Evolutionary conservation across 2,888 invertebrate species (phyloP).

Genomic region (Dolichopus griseipennis): DNA sequence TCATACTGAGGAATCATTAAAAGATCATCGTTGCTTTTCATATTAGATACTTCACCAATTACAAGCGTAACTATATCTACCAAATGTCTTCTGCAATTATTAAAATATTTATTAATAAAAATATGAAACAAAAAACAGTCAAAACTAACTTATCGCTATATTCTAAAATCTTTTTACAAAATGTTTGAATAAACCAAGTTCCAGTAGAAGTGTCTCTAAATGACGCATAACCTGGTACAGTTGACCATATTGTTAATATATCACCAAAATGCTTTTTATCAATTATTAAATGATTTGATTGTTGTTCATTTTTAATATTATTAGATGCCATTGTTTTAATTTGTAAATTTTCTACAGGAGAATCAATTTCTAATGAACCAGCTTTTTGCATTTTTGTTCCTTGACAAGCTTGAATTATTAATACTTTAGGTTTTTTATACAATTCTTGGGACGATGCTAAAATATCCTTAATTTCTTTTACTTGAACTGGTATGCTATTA

Average conservation of each 20-base stretch:
- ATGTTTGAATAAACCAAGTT: conserved; percentile 40
- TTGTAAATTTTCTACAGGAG: conserved; percentile 14
- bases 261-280: conserved; percentile 25
- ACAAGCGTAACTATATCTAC: conserved; percentile 34
- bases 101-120: background rate
- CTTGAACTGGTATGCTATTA: conserved; percentile 44
- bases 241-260: conserved; percentile 36
- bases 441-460: conserved; percentile 40
- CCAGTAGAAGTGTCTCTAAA: conserved; percentile 34
- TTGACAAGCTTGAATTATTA: conserved; percentile 53
- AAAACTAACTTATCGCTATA: conserved; percentile 28
- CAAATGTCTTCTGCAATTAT: conserved; percentile 30
- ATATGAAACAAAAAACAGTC: background rate
- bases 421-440: conserved; percentile 46
- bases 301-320: conserved; percentile 17
- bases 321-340: conserved; percentile 17
- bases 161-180: conserved; percentile 31
- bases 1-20: conserved; percentile 31
- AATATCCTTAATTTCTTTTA: conserved; percentile 44
- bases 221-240: conserved; percentile 35
- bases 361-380: conserved; percentile 13
- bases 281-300: background rate
- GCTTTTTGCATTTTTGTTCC: conserved; percentile 30
- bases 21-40: conserved; percentile 29
- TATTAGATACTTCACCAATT: conserved; percentile 26